Evolutionary conservation across 1,140 invertebrate genomes (phyloP).

Genomic region (Aphis gossypii): DNA sequence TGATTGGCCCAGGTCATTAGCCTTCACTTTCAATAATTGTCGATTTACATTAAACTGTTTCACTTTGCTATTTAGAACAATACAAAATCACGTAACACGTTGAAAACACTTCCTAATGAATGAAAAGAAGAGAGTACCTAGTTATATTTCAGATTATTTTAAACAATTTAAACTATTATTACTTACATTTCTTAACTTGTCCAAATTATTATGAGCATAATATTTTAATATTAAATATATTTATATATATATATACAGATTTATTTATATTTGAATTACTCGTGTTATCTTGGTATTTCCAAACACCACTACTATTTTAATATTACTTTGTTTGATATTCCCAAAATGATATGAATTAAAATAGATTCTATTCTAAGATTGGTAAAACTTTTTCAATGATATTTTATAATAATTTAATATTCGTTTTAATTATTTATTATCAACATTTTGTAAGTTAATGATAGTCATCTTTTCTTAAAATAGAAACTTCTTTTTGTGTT

Average conservation of each 20-base stretch:
- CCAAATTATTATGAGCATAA: not conserved
- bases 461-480: too few species aligned
- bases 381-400: not conserved
- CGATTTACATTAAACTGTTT: constrained; percentile 32
- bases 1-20: constrained; percentile 55
- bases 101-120: not conserved
- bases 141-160: not conserved
- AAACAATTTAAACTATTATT: not conserved
- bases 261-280: not conserved
- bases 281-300: not conserved
- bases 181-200: not conserved
- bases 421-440: too few species aligned
- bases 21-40: constrained; percentile 49
- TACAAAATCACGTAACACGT: not conserved
- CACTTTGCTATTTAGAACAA: constrained; percentile 34
- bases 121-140: constrained; percentile 4
- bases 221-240: not conserved
- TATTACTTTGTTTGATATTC: not conserved
- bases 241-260: too few species aligned
- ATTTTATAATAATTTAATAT: not conserved
- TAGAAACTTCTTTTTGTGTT: too few species aligned
- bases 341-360: not conserved
- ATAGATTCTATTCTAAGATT: not conserved
- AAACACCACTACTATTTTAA: not conserved
- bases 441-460: too few species aligned